Evolutionary conservation across 2,113 vertebrate species (phyloP).

Genomic region (Heterocephalus glaber): DNA sequence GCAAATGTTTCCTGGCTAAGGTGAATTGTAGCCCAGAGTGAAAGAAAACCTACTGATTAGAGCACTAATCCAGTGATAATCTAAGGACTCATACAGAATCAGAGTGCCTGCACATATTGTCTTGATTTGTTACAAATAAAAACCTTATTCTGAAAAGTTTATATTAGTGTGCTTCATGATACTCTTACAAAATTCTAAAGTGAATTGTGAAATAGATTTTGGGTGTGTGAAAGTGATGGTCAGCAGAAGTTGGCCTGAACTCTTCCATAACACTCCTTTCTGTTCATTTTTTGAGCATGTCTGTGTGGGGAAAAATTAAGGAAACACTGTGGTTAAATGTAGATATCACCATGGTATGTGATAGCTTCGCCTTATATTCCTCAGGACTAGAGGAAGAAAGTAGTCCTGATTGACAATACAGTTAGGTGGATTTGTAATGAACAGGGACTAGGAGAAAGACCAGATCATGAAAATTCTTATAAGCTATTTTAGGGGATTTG

Average conservation of each 20-base stretch:
- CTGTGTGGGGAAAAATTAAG: not conserved
- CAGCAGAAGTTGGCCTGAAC: not conserved
- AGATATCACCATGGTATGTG: not conserved
- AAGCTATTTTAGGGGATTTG: slow-evolving; percentile 6
- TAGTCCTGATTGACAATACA: not conserved
- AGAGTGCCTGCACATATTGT: not conserved
- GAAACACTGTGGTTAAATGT: not conserved
- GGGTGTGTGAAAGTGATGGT: not conserved
- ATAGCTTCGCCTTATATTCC: not conserved
- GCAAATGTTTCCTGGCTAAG: not conserved
- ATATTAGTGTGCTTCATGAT: not conserved
- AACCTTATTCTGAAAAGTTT: slow-evolving; percentile 13
- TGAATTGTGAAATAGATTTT: not conserved
- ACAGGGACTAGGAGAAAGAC: not conserved
- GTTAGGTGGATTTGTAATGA: slow-evolving; percentile 17
- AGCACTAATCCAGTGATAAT: not conserved
- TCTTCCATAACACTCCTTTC: not conserved
- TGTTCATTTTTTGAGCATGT: not conserved
- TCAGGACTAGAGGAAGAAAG: not conserved
- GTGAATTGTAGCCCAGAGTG: not conserved
- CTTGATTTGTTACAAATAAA: not conserved
- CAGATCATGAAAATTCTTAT: slow-evolving; percentile 11
- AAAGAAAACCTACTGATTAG: not conserved
- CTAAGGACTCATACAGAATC: not conserved
- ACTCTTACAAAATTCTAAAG: not conserved